A percentile compares a stretch with the other conserved stretches of the same genome.
These are phyloP conservation scores for Pedicia rivosa DNA, from an alignment of 2,888 invertebrate genomes.

Conservation along the genomic window DNA sequence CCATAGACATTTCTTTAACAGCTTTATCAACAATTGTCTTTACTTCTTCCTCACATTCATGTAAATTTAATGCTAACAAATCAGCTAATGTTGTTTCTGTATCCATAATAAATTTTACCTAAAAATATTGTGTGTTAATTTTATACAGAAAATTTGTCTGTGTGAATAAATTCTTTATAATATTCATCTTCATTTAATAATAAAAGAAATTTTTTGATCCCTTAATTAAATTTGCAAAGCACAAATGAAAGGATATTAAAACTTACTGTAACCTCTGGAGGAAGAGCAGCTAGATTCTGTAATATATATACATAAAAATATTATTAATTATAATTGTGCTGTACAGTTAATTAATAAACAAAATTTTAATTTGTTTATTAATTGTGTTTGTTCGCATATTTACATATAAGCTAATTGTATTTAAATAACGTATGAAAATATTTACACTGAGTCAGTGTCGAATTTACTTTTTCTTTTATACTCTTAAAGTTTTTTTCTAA, in stretches of 20 bases:
- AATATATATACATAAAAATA: constrained; percentile 32
- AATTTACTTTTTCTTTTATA: too few species aligned
- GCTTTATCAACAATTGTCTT: constrained; percentile 96
- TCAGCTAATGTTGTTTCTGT: constrained; percentile 83
- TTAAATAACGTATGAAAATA: constrained; percentile 3
- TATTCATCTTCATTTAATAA: too few species aligned
- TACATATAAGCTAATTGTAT: too few species aligned
- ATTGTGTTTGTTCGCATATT: too few species aligned
- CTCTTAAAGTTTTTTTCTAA: too few species aligned
- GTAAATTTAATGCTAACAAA: constrained; percentile 76
- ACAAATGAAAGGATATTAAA: too few species aligned
- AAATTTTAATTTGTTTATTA: too few species aligned
- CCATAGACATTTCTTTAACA: constrained; percentile 98
- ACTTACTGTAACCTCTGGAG: constrained; percentile 66
- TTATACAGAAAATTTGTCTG: background rate
- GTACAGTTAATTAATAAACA: too few species aligned
- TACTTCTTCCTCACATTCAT: constrained; percentile 95
- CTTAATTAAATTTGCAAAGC: too few species aligned
- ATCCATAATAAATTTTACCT: constrained; percentile 92
- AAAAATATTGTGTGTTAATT: background rate
- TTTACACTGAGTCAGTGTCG: background rate
- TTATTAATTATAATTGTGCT: too few species aligned
- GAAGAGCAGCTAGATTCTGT: constrained; percentile 69
- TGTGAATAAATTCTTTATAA: background rate
- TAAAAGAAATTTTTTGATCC: too few species aligned